Conservation (phyloP, 2,888 invertebrate genomes). For the Dolichopus griseipennis region DNA sequence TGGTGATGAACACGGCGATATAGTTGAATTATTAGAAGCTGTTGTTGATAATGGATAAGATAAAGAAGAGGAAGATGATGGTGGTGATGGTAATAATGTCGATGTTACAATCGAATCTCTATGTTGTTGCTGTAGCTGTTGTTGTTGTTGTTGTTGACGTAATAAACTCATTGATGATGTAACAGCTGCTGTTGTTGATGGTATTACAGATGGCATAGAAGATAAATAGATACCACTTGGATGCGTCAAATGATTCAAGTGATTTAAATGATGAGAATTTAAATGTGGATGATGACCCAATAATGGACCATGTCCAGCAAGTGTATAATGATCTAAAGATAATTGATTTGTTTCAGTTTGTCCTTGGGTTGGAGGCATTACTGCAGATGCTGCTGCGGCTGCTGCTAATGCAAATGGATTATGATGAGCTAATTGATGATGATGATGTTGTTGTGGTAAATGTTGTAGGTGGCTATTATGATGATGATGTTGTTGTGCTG, state of each 20-base stretch:
- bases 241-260: slow-evolving; percentile 2
- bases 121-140: slow-evolving; percentile 17
- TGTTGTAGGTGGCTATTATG: neutral
- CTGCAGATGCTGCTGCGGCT: slow-evolving; percentile 27
- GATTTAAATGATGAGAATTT: slow-evolving; percentile 2
- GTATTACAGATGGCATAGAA: neutral
- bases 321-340: slow-evolving; percentile 16
- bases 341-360: slow-evolving; percentile 8
- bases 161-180: neutral
- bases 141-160: slow-evolving; percentile 19
- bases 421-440: slow-evolving; percentile 27
- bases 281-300: slow-evolving; percentile 12
- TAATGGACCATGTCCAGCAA: slow-evolving; percentile 13
- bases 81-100: slow-evolving; percentile 17
- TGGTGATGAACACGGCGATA: slow-evolving; percentile 13
- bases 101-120: slow-evolving; percentile 12
- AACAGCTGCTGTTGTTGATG: slow-evolving; percentile 5
- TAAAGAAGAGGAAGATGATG: slow-evolving; percentile 19
- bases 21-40: slow-evolving; percentile 8
- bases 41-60: slow-evolving; percentile 15
- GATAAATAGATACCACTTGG: neutral
- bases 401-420: slow-evolving; percentile 29
- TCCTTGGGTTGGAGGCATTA: slow-evolving; percentile 22
- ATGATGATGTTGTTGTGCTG: neutral
- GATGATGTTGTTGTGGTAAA: slow-evolving; percentile 10